These are phyloP conservation scores for Falco punctatus DNA, from an alignment of 2,113 vertebrate genomes.

Conservation along the genomic window DNA sequence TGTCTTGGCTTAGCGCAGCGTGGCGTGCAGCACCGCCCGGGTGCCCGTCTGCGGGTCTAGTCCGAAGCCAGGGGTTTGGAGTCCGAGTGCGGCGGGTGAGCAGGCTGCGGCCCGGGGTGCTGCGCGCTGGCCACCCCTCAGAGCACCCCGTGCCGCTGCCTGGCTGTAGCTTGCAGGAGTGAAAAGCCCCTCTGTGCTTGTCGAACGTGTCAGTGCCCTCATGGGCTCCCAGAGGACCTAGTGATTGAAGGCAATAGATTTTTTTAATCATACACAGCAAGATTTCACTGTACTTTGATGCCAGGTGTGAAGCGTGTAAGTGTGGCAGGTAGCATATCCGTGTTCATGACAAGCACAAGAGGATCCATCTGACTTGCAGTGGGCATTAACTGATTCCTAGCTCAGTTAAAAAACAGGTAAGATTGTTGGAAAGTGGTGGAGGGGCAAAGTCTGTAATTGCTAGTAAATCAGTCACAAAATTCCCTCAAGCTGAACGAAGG, in stretches of 20 bases:
- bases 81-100: too few species aligned
- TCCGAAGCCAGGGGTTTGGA: not conserved
- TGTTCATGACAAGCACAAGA: not conserved
- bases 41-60: not conserved
- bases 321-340: not conserved
- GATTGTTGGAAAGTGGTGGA: not conserved
- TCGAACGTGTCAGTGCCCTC: not conserved
- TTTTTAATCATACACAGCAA: not conserved
- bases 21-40: not conserved
- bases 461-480: not conserved
- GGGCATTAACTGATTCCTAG: not conserved
- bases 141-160: too few species aligned
- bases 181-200: not conserved
- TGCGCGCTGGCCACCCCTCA: too few species aligned
- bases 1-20: constrained; percentile 3
- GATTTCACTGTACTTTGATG: not conserved
- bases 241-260: not conserved
- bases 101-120: too few species aligned
- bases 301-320: not conserved
- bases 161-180: not conserved
- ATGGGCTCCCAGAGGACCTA: not conserved
- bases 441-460: not conserved
- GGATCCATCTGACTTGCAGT: not conserved
- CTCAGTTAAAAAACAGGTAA: not conserved
- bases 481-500: not conserved